Evolutionary conservation across 1,140 invertebrate genomes (phyloP), one percentile per base, ranked within the genome.

Genomic region (Apis laboriosa): DNA sequence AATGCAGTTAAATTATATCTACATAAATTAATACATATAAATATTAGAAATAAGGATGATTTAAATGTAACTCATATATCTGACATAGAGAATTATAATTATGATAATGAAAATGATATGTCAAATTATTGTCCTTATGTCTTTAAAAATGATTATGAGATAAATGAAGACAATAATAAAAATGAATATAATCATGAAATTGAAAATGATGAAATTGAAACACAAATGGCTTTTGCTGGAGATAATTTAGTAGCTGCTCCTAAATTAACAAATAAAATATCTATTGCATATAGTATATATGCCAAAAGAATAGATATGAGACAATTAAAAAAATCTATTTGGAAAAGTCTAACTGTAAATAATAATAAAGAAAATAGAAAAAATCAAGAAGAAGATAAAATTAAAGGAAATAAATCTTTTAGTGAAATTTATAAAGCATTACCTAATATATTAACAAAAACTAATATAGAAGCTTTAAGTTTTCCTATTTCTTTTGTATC

Each of bases 231-330:
- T 79, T 93, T 95, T 80, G 86, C 85, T 53, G 94, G 94, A 49
- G 94, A 95, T 80, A 95, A 96, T 93, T 90, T 96, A 5, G 93
- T 96, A 1, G 92, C 95, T 34, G 93, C 94, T 34, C 96, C 96
- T 7, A 93, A 94, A 89, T 88, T 94, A 60, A 93, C 94, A 53
- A 90, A 91, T 55, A 96, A 96, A 93, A 95, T 96, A 84, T 95
- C 96, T 83, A 96, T 97, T 76, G 95, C 95, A 0, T 98, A 97
- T 91, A 96, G 97, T 13, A 96, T 96, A 92, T 95, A 95, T 84
- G 97, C 97, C 0, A 98, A 98, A 88, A 97, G 96, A 89, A 95
- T 98, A 9, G 96, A 98, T 90, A 97, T 98, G 95, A 96, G 96
- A 84, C 96, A 96, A 90, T 89, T 98, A 17, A 98, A 98, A 90